Base-by-base conservation (phyloP, 2,888 invertebrate species). In the Drosophila anomelani region DNA sequence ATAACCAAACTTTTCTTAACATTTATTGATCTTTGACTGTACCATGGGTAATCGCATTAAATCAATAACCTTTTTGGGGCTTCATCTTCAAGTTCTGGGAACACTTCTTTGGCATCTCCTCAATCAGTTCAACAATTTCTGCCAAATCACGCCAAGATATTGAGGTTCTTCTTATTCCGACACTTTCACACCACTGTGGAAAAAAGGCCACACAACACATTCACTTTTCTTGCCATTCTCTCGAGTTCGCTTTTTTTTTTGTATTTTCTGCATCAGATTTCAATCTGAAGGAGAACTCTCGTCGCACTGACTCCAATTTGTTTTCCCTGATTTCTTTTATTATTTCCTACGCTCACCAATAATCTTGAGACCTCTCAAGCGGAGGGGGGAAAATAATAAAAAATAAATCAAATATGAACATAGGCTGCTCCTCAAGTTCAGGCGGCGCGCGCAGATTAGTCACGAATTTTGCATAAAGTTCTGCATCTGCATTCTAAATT, bases 381-480 rank as follows among this genome's bases (percentile, higher is more conserved):
- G 36, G 36, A 29, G 56, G 34, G 34, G 57, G 34, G 15, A 43
- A 36, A 29, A 51, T 36, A 64, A 63, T 63, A 66, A 34, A 23
- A 57, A 58, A 53, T 53, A 53, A 51, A 38, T 29, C 51, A 51
- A 51, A 56, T 41, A 55, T n/a, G 32, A 43, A 26, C 26, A 26
- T 1, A 29, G 47, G 47, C 47, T 47, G 47, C 47, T 47, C 47
- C 47, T 47, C 47, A 47, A 47, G 47, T 47, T 47, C 29, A 47
- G 47, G 51, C 34, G 51, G 51, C 17, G 51, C 49, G 51, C 64
- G 66, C 74, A 77, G 83, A 89, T 85, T 89, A 89, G 85, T 85
- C 85, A 85, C 89, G 85, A 85, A 88, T 58, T 85, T 82, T 87
- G 80, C 88, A 85, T 87, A 78, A 85, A 70, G 67, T 67, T 66